A percentile compares a stretch with the other conserved stretches of the same genome.
Conservation (phyloP, 2,113 vertebrate genomes). For the Chamaetylas fuelleborni region DNA sequence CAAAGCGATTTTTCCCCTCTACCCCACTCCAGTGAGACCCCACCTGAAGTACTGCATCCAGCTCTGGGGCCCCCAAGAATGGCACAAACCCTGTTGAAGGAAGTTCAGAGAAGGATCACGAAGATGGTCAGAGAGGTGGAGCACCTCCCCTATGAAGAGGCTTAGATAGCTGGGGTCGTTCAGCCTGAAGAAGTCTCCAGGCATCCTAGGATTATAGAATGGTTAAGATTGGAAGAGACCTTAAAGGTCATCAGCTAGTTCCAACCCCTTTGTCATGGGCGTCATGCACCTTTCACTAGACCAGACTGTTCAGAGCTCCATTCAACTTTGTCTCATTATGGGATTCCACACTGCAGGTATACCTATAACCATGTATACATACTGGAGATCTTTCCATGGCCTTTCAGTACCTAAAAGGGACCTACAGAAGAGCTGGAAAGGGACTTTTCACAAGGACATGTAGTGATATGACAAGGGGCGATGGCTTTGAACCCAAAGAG, state of each 20-base stretch:
- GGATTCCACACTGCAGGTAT: neutral
- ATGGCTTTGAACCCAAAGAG: neutral
- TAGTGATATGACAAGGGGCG: accelerated
- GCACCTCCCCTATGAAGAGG: neutral
- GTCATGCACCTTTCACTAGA: neutral
- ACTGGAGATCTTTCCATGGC: neutral
- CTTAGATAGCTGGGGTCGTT: neutral
- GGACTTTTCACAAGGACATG: neutral
- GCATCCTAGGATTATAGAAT: neutral
- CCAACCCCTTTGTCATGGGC: neutral
- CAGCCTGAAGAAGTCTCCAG: neutral
- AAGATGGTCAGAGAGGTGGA: neutral
- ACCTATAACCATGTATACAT: neutral
- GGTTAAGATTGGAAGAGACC: neutral
- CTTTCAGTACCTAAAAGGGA: neutral
- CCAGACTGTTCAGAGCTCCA: neutral
- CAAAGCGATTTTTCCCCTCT: neutral
- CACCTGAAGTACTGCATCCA: neutral
- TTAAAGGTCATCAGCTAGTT: neutral
- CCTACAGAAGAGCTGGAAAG: neutral
- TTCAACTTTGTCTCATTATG: neutral
- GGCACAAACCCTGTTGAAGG: neutral
- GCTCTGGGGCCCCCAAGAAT: neutral
- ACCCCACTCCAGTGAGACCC: neutral
- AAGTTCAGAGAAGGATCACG: neutral